A percentile compares a stretch with the other conserved stretches of the same genome.
Evolutionary conservation across 2,113 vertebrate species (phyloP).

Genomic region (Cyanocitta stelleri): DNA sequence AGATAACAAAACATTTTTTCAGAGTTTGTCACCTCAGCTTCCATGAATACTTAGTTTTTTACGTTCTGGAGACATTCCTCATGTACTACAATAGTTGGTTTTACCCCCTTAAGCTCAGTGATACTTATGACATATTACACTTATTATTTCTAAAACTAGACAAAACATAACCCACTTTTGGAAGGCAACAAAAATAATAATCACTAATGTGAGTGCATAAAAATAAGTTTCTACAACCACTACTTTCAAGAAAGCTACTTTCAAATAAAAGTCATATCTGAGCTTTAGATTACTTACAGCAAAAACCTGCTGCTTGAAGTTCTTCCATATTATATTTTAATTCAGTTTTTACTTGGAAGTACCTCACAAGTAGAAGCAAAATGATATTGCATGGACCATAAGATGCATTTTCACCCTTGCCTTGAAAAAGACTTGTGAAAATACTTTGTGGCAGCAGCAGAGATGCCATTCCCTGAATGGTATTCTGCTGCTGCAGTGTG

Average conservation of each 20-base stretch:
- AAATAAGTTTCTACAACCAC: neutral
- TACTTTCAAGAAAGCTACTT: neutral
- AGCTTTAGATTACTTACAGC: neutral
- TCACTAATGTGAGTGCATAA: neutral
- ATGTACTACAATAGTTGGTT: neutral
- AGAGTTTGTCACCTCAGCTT: neutral
- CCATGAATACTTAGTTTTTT: neutral
- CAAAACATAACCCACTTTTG: neutral
- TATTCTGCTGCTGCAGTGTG: accelerated
- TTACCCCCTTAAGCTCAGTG: neutral
- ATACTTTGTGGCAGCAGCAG: neutral
- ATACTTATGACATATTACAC: neutral
- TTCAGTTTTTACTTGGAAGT: neutral
- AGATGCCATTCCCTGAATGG: neutral
- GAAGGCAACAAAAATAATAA: neutral
- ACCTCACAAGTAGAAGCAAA: neutral
- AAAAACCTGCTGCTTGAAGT: neutral
- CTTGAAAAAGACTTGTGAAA: neutral
- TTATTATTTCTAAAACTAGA: neutral
- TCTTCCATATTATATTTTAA: neutral
- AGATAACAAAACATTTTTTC: constrained; percentile 15
- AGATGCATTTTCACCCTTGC: neutral
- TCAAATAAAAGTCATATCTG: neutral
- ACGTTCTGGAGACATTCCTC: neutral
- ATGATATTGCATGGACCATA: neutral